Evolutionary conservation across 2,113 vertebrate species (phyloP).

Genomic region (Perca schrenkii): DNA sequence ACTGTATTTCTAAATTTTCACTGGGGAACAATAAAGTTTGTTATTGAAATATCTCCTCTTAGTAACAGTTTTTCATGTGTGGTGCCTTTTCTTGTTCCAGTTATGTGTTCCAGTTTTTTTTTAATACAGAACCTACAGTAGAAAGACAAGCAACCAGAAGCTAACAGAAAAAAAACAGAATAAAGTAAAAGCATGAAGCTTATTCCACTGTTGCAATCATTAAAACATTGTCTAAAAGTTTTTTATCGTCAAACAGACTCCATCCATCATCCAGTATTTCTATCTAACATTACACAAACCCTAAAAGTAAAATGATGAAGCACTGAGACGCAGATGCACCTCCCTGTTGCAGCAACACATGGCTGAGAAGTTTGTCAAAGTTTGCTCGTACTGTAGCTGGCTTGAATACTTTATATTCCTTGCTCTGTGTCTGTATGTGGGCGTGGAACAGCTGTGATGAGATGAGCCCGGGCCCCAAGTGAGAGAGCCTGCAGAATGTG

Average conservation of each 20-base stretch:
- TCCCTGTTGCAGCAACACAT: constrained; percentile 57
- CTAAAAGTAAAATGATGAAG: neutral
- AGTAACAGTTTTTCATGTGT: neutral
- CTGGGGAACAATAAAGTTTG: neutral
- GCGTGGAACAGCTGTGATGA: constrained; percentile 79
- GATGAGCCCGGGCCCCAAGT: constrained; percentile 57
- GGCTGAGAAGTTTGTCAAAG: constrained; percentile 69
- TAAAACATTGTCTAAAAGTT: constrained; percentile 1
- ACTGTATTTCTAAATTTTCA: neutral
- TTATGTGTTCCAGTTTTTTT: neutral
- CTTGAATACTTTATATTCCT: constrained; percentile 60
- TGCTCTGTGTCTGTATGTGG: constrained; percentile 60
- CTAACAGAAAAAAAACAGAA: neutral
- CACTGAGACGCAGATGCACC: constrained; percentile 54
- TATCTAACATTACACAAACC: neutral
- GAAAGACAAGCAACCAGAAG: neutral
- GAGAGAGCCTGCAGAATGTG: constrained; percentile 70
- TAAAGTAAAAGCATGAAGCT: neutral
- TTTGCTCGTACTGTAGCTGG: constrained; percentile 47
- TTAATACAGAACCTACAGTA: neutral
- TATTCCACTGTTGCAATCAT: neutral
- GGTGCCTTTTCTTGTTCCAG: neutral
- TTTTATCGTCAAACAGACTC: neutral
- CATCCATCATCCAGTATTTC: neutral
- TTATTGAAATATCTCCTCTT: neutral